A percentile compares a stretch with the other conserved stretches of the same genome.
phyloP scores from a whole-genome alignment of 2,113 vertebrate genomes.

The Rhegmatorhina hoffmannsi region DNA sequence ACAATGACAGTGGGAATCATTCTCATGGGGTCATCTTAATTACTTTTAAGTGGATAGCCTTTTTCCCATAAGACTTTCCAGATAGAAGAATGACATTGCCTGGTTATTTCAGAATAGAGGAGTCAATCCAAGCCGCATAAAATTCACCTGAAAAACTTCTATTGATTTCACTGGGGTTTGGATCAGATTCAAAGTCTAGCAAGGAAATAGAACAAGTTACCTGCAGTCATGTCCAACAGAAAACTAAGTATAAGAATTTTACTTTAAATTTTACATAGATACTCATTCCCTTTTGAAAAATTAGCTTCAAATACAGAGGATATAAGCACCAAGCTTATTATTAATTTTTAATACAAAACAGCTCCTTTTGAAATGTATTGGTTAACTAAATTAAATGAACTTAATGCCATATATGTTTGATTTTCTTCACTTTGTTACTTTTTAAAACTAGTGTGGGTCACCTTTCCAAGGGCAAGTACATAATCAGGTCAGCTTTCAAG shows the following conservation, averaged over 20 bases:
- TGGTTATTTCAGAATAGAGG: not conserved
- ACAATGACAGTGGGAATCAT: not conserved
- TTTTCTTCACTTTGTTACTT: slow-evolving; percentile 51
- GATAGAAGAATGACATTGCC: not conserved
- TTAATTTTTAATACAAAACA: slow-evolving; percentile 21
- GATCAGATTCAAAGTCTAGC: slow-evolving; percentile 6
- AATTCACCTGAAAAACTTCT: slow-evolving; percentile 27
- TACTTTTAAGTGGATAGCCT: slow-evolving; percentile 14
- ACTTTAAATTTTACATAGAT: not conserved
- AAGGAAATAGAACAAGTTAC: slow-evolving; percentile 13
- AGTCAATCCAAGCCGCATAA: not conserved
- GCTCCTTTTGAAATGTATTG: not conserved
- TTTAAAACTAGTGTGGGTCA: slow-evolving; percentile 53
- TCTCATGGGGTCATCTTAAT: slow-evolving; percentile 14
- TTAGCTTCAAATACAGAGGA: slow-evolving; percentile 31
- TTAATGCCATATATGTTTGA: not conserved
- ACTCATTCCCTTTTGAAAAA: slow-evolving; percentile 11
- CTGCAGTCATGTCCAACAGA: not conserved
- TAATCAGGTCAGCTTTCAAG: slow-evolving; percentile 66
- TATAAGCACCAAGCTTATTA: not conserved
- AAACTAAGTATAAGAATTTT: not conserved
- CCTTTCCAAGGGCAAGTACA: slow-evolving; percentile 60
- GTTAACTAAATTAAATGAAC: slow-evolving; percentile 34
- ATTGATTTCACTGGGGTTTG: slow-evolving; percentile 21
- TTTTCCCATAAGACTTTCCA: not conserved